Base-by-base conservation (phyloP, 2,888 invertebrate genomes). In the Stenurella melanura region DNA sequence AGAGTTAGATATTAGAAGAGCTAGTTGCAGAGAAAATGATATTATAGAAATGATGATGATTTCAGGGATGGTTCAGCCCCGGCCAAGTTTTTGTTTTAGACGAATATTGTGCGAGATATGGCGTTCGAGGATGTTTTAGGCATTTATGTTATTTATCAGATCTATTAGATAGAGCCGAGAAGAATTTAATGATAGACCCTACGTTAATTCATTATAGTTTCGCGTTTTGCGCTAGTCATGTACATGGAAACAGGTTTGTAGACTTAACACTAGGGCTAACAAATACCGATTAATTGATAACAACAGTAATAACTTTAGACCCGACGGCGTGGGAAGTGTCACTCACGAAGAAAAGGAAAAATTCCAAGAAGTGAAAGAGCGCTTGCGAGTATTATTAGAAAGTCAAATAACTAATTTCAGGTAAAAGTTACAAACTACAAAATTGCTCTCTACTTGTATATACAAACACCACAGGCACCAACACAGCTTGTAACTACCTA, bases 391-490 rank as follows among this genome's bases (percentile, higher is more conserved):
- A 85, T 92, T 99, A 82, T 92, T 99, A 83, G 99, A 99, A 90
- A 95, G 97, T 90, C 99, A 99, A 93, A 98, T 99, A 87, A 99
- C 99, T 30, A 98, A 99, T 92, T 99, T 99, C 92, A 94, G 97
- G 95, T 95, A 91, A 88, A 73, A 76, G 50, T 50, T 66, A 54
- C 60, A 75, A 67, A 60, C 19, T 75, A 30, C 18, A 42, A 64
- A 64, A 42, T 21, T 30, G 64, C 64, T 64, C 18, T 64, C 42
- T 42, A 64, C 64, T 50, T 64, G 42, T 42, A 64, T 50, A 61
- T 30, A 60, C 68, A 68, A 68, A 68, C 54, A 68, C 56, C 26
- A 68, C 56, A 26, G 18, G 50, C 26, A 68, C 30, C 68, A 56
- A 42, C 26, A 69, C 69, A 76, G 54, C 34, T 64, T 64, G 50